These are phyloP conservation scores for Stegophylla sp. DNA, from an alignment of 2,888 invertebrate genomes.

Conservation along the genomic window DNA sequence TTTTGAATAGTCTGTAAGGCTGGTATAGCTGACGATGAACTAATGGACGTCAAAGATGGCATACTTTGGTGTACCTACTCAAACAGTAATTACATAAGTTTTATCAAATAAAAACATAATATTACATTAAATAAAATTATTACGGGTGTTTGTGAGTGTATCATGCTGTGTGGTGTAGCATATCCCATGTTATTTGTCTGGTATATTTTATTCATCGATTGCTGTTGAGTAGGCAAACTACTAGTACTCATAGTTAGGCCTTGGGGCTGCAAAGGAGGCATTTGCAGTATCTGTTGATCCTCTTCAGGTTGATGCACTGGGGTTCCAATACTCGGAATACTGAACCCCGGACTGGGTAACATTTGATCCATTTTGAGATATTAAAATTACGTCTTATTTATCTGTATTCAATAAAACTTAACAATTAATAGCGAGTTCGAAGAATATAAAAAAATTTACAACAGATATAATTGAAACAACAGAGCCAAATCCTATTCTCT, in stretches of 20 bases:
- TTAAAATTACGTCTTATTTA: neutral
- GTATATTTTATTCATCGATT: slow-evolving; percentile 65
- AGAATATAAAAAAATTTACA: no score
- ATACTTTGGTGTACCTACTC: slow-evolving; percentile 52
- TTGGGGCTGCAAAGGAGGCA: slow-evolving; percentile 70
- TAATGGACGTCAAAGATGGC: slow-evolving; percentile 53
- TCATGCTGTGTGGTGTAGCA: slow-evolving; percentile 81
- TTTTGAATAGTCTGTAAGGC: slow-evolving; percentile 63
- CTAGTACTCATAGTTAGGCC: slow-evolving; percentile 37
- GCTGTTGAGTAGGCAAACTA: slow-evolving; percentile 41
- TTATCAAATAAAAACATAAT: neutral
- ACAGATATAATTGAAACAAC: no score
- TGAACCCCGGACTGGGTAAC: slow-evolving; percentile 86
- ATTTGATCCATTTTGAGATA: slow-evolving; percentile 79
- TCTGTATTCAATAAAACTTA: neutral
- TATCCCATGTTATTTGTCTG: slow-evolving; percentile 67
- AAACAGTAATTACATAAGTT: neutral
- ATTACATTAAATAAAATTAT: slow-evolving; percentile 62
- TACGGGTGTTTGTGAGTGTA: slow-evolving; percentile 91
- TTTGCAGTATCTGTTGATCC: slow-evolving; percentile 81
- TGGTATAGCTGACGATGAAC: slow-evolving; percentile 46
- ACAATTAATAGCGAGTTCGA: no score
- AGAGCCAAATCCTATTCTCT: no score
- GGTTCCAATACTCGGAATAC: slow-evolving; percentile 88
- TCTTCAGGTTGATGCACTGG: slow-evolving; percentile 89